Evolutionary conservation across 2,113 vertebrate genomes (phyloP).

Genomic region (Cyrtonyx montezumae): DNA sequence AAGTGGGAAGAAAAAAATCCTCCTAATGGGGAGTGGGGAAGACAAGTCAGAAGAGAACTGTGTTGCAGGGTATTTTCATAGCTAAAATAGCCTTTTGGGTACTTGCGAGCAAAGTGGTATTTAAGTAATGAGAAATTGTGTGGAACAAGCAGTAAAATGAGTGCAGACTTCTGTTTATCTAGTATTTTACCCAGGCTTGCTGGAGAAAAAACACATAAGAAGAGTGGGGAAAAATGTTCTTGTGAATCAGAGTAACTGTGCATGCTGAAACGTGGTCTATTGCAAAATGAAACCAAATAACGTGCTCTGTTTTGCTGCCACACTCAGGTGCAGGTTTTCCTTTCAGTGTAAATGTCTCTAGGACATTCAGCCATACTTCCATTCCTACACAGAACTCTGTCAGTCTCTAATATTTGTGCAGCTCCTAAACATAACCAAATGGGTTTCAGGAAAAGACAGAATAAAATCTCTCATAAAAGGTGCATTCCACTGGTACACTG

Average conservation of each 20-base stretch:
- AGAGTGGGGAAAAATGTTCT: neutral
- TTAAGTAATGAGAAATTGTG: neutral
- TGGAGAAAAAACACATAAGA: neutral
- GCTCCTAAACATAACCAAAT: neutral
- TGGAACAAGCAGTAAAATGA: neutral
- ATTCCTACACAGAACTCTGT: neutral
- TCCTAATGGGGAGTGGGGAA: neutral
- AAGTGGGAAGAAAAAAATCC: neutral
- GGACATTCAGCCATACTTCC: neutral
- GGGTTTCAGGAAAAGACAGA: neutral
- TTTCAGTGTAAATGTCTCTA: neutral
- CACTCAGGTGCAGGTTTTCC: neutral
- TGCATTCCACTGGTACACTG: neutral
- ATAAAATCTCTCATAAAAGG: neutral
- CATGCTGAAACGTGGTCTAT: neutral
- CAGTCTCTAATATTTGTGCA: fast-evolving
- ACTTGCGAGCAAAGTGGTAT: neutral
- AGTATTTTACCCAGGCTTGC: neutral
- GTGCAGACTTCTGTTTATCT: neutral
- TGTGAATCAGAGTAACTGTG: neutral
- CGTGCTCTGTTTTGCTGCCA: neutral
- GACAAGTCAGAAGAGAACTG: neutral
- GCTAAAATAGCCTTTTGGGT: neutral
- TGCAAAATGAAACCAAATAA: neutral
- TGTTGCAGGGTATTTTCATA: neutral